Evolutionary conservation across 2,888 invertebrate genomes (phyloP).

Genomic region (Oscheius sp.): DNA sequence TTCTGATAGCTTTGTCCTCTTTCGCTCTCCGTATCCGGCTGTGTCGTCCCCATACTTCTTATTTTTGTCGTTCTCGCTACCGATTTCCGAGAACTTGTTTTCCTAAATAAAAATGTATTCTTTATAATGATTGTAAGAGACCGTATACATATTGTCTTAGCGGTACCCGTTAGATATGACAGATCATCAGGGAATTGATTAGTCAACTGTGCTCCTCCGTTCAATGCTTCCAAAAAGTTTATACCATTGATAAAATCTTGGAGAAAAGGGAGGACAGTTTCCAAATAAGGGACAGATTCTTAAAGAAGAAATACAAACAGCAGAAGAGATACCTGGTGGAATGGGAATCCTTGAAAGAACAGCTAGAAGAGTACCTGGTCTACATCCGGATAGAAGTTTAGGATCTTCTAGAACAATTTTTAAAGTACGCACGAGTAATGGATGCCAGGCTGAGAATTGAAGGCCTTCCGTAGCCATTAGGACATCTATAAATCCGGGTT

Average conservation of each 20-base stretch:
- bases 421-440: slow-evolving; percentile 26
- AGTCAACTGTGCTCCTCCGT: background rate
- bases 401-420: slow-evolving; percentile 2
- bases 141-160: slow-evolving; percentile 1
- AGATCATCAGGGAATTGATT: slow-evolving; percentile 5
- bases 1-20: slow-evolving; percentile 2
- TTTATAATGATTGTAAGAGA: background rate
- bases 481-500: slow-evolving; percentile 5
- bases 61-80: background rate
- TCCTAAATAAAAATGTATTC: background rate
- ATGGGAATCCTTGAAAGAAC: slow-evolving; percentile 24
- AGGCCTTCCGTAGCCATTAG: slow-evolving; percentile 17
- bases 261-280: slow-evolving; percentile 1
- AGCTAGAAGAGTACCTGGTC: slow-evolving; percentile 15
- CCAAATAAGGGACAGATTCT: slow-evolving; percentile 15
- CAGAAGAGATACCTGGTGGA: slow-evolving; percentile 10
- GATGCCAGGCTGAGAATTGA: slow-evolving; percentile 29
- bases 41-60: slow-evolving; percentile 9
- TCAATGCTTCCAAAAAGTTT: background rate
- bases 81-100: background rate
- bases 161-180: slow-evolving; percentile 7
- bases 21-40: slow-evolving; percentile 14
- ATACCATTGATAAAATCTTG: background rate
- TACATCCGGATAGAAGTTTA: background rate
- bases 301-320: background rate